A percentile compares a stretch with the other conserved stretches of the same genome.
Conservation (phyloP, 2,888 invertebrate genomes). For the Caprella mutica region DNA sequence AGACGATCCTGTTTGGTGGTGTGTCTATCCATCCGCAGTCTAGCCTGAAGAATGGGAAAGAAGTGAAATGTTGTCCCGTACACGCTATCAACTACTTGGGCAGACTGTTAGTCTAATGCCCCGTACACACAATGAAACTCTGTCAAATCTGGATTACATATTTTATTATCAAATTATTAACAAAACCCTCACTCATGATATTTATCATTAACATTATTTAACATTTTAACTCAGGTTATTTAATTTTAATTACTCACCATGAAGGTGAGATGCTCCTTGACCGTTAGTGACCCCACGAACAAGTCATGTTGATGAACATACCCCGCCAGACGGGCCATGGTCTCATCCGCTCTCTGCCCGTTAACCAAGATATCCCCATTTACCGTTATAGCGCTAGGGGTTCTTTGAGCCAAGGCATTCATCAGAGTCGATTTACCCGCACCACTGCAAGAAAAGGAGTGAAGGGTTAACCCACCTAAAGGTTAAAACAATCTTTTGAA, state of each 20-base stretch:
- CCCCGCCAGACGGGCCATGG: constrained; percentile 64
- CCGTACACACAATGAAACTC: no score
- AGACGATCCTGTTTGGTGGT: constrained; percentile 51
- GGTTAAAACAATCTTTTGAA: not conserved
- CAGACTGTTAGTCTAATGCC: no score
- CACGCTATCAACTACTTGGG: no score
- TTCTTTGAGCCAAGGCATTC: constrained; percentile 67
- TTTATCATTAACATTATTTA: no score
- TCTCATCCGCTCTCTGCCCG: constrained; percentile 56
- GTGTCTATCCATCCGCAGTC: constrained; percentile 63
- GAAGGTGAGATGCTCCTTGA: constrained; percentile 72
- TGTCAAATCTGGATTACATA: no score
- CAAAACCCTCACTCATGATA: no score
- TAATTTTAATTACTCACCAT: constrained; percentile 63
- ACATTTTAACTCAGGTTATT: no score
- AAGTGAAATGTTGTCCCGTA: no score
- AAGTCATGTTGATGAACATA: constrained; percentile 87
- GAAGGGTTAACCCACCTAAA: no score
- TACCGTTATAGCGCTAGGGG: constrained; percentile 55
- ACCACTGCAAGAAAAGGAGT: constrained; percentile 53
- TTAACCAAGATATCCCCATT: constrained; percentile 74
- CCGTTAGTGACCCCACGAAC: constrained; percentile 72
- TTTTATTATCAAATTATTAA: no score
- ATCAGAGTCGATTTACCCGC: constrained; percentile 83
- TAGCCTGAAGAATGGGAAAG: constrained; percentile 57